phyloP scores from a whole-genome alignment of 2,888 invertebrate genomes.

The Mythimna loreyi region DNA sequence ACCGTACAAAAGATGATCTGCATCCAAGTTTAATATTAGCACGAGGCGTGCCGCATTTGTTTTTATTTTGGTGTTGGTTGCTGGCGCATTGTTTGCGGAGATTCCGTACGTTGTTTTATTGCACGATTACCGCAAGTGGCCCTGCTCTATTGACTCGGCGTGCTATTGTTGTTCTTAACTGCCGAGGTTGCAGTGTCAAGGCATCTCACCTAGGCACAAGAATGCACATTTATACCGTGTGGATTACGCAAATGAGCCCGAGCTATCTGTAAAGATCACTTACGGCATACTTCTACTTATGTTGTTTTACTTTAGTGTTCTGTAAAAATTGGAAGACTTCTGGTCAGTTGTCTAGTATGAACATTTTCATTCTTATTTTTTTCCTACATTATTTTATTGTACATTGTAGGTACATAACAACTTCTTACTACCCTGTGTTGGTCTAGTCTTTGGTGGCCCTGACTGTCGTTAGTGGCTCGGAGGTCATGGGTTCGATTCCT shows the following conservation, averaged over 20 bases:
- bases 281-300: conserved; percentile 39
- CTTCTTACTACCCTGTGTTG: no score
- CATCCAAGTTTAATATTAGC: conserved; percentile 62
- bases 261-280: conserved; percentile 29
- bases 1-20: conserved; percentile 62
- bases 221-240: conserved; percentile 64
- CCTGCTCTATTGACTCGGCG: conserved; percentile 82
- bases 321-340: background rate
- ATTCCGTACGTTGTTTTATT: conserved; percentile 77
- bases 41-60: conserved; percentile 61
- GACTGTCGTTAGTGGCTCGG: no score
- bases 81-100: conserved; percentile 73
- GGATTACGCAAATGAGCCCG: conserved; percentile 64
- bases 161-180: conserved; percentile 77
- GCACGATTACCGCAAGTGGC: conserved; percentile 77
- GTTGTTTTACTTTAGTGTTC: conserved; percentile 9
- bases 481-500: no score
- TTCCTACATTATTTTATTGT: background rate
- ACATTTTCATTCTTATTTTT: background rate
- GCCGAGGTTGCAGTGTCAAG: conserved; percentile 85
- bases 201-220: conserved; percentile 72
- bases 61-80: conserved; percentile 73
- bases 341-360: background rate
- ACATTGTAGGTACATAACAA: no score
- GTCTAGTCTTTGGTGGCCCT: no score